A percentile compares a stretch with the other conserved stretches of the same genome.
phyloP scores from a whole-genome alignment of 2,797 vertebrate genomes.

The Aeoliscus strigatus region DNA sequence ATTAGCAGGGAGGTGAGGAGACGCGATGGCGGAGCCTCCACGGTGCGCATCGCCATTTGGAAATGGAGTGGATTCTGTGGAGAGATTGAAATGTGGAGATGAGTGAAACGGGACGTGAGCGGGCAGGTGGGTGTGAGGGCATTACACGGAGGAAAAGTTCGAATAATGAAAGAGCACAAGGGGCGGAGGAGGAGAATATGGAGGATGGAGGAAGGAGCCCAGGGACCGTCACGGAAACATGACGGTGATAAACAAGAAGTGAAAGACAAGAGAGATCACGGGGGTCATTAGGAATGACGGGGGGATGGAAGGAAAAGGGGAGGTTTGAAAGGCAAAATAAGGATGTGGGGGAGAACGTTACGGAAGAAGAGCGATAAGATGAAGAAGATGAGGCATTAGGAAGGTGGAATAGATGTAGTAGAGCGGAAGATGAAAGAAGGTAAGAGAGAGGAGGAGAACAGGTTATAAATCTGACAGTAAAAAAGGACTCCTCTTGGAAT shows the following conservation, averaged over 20 bases:
- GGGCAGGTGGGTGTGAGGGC: background rate
- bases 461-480: constrained; percentile 34
- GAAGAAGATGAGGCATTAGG: constrained; percentile 1
- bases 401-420: constrained; percentile 13
- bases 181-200: constrained; percentile 1
- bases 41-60: constrained; percentile 87
- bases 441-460: background rate
- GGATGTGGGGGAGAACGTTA: background rate
- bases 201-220: background rate
- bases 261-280: constrained; percentile 6
- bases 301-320: constrained; percentile 4
- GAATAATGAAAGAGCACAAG: background rate
- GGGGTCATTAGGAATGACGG: constrained; percentile 21
- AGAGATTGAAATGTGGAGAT: constrained; percentile 8
- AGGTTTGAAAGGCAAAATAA: constrained; percentile 3
- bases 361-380: constrained; percentile 8
- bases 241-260: constrained; percentile 16
- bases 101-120: constrained; percentile 3
- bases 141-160: constrained; percentile 3
- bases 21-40: constrained; percentile 72
- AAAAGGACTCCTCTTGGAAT: constrained; percentile 36
- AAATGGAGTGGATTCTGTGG: constrained; percentile 92
- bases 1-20: constrained; percentile 89
- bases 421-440: constrained; percentile 5
- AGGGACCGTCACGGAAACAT: background rate